Evolutionary conservation across 2,113 vertebrate genomes (phyloP).

Genomic region (Pelodiscus sinensis): DNA sequence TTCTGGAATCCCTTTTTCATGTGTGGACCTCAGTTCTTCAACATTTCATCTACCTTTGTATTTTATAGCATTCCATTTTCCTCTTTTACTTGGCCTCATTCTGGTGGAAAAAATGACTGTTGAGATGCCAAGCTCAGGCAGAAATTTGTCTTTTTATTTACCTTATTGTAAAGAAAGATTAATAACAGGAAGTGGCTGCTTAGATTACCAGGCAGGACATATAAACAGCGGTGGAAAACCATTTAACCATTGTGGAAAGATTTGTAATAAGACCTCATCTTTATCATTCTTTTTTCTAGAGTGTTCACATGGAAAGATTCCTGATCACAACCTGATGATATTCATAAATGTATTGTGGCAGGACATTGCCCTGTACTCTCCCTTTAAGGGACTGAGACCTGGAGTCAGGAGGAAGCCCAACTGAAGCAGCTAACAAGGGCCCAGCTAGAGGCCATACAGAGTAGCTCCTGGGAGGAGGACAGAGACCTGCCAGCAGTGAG

Average conservation of each 20-base stretch:
- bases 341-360: background rate
- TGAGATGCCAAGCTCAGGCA: background rate
- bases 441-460: too few species aligned
- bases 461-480: too few species aligned
- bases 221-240: slow-evolving; percentile 8
- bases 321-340: background rate
- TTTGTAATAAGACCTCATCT: background rate
- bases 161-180: background rate
- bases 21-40: background rate
- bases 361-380: too few species aligned
- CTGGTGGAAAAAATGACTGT: background rate
- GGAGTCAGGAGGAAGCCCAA: too few species aligned
- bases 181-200: background rate
- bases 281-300: background rate
- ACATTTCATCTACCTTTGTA: background rate
- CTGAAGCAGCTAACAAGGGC: too few species aligned
- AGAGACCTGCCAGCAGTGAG: too few species aligned
- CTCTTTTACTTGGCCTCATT: background rate
- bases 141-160: slow-evolving; percentile 9
- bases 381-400: too few species aligned
- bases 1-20: background rate
- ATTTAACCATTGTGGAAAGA: background rate
- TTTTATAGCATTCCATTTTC: background rate
- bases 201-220: background rate
- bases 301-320: accelerated